Evolutionary conservation across 2,113 vertebrate genomes (phyloP).

Genomic region (Carettochelys insculpta): DNA sequence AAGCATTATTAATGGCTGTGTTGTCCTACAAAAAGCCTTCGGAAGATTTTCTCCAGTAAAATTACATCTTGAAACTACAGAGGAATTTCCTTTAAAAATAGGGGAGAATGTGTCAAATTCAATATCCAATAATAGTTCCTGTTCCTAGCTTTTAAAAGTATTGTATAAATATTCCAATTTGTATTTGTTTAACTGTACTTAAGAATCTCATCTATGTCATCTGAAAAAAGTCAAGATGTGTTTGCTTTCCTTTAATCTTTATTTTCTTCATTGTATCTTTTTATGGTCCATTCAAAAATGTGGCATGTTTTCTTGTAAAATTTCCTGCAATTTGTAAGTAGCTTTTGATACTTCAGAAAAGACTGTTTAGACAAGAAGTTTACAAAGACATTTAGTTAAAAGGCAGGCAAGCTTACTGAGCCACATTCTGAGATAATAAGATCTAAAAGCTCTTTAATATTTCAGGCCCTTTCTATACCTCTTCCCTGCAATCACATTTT

Average conservation of each 20-base stretch:
- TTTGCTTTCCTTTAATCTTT: background rate
- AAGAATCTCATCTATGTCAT: background rate
- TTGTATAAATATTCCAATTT: background rate
- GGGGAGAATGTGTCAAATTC: background rate
- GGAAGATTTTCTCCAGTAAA: constrained; percentile 28
- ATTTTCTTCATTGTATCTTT: background rate
- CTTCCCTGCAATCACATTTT: background rate
- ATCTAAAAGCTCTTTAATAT: background rate
- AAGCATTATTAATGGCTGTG: constrained; percentile 63
- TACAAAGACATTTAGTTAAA: background rate
- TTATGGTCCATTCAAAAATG: background rate
- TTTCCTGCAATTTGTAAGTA: background rate
- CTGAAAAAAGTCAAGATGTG: background rate
- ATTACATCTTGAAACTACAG: constrained; percentile 27
- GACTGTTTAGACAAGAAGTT: background rate
- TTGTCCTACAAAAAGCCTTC: constrained; percentile 37
- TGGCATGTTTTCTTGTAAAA: background rate
- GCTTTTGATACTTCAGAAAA: background rate
- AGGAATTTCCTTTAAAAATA: background rate
- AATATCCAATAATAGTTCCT: no score
- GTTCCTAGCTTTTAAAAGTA: background rate
- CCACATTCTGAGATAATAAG: background rate
- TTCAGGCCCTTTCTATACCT: background rate
- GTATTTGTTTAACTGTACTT: background rate
- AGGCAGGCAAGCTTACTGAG: background rate